These are phyloP conservation scores for Teleogryllus oceanicus DNA, from an alignment of 2,888 invertebrate genomes.

Conservation along the genomic window DNA sequence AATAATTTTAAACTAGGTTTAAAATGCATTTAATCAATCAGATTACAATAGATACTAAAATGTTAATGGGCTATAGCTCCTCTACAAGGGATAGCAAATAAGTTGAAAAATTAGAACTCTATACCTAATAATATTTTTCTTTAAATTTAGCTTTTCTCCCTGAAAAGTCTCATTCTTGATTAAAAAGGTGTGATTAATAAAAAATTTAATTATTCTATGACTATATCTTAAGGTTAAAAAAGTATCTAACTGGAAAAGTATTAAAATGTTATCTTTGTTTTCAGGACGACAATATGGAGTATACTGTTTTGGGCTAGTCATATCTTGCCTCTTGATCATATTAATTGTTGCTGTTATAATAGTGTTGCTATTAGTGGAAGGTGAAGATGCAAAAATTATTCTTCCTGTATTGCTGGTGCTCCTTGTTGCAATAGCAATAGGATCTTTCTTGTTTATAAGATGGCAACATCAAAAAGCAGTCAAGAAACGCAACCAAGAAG, in stretches of 20 bases:
- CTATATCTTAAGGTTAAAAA: neutral
- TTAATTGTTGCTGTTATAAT: slow-evolving; percentile 23
- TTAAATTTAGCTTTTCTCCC: too few relatives aligned
- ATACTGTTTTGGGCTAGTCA: slow-evolving; percentile 28
- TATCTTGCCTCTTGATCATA: slow-evolving; percentile 23
- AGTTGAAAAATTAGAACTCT: too few relatives aligned
- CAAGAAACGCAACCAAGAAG: slow-evolving; percentile 23
- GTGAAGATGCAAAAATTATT: slow-evolving; percentile 23
- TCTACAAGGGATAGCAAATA: too few relatives aligned
- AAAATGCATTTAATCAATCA: too few relatives aligned
- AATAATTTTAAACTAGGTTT: too few relatives aligned
- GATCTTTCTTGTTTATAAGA: slow-evolving; percentile 25
- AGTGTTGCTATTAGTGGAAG: slow-evolving; percentile 20
- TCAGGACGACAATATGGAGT: slow-evolving; percentile 30
- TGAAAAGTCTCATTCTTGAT: too few relatives aligned
- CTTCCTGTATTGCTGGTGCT: slow-evolving; percentile 24
- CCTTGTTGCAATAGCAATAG: slow-evolving; percentile 24
- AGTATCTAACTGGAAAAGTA: neutral
- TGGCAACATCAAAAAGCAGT: slow-evolving; percentile 28
- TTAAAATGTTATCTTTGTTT: slow-evolving; percentile 3
- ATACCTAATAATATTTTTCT: too few relatives aligned
- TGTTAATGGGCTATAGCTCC: too few relatives aligned
- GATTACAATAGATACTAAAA: too few relatives aligned
- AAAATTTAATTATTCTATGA: too few relatives aligned
- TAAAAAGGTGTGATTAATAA: too few relatives aligned